A percentile compares a stretch with the other conserved stretches of the same genome.
Evolutionary conservation across 2,113 vertebrate genomes (phyloP).

Genomic region (Diadophis punctatus): DNA sequence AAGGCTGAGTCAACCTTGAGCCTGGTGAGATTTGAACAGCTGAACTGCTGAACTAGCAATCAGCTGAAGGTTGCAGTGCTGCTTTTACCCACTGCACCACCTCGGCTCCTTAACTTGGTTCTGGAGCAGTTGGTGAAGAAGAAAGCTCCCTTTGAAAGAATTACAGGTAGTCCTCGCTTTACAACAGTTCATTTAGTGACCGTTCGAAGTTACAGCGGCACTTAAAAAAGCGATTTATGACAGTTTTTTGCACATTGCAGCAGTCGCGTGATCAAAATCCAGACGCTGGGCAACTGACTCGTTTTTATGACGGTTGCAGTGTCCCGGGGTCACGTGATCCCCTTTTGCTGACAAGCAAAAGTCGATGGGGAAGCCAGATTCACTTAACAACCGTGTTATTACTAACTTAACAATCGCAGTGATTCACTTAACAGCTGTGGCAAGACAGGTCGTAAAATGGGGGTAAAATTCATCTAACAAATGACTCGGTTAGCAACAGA

Average conservation of each 20-base stretch:
- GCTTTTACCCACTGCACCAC: too few relatives aligned
- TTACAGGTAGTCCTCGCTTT: not conserved
- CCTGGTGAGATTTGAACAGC: too few relatives aligned
- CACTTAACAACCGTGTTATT: not conserved
- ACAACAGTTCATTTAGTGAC: not conserved
- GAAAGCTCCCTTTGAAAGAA: conserved; percentile 9
- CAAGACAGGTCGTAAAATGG: not conserved
- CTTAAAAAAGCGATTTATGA: not conserved
- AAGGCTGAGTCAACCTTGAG: too few relatives aligned
- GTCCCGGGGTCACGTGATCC: not conserved
- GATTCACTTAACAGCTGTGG: not conserved
- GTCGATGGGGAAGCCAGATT: not conserved
- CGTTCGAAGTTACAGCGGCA: not conserved
- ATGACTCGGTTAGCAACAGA: conserved; percentile 18
- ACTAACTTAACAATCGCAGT: not conserved
- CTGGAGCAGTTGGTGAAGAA: conserved; percentile 42
- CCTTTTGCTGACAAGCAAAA: not conserved
- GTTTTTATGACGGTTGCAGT: not conserved
- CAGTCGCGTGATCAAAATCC: not conserved
- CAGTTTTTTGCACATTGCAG: not conserved
- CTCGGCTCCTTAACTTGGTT: too few relatives aligned
- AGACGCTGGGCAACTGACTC: not conserved
- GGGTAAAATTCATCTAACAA: conserved; percentile 12
- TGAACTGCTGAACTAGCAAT: too few relatives aligned
- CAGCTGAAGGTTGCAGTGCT: too few relatives aligned